These are phyloP conservation scores for Myathropa florea DNA, from an alignment of 2,888 invertebrate species.

Conservation along the genomic window DNA sequence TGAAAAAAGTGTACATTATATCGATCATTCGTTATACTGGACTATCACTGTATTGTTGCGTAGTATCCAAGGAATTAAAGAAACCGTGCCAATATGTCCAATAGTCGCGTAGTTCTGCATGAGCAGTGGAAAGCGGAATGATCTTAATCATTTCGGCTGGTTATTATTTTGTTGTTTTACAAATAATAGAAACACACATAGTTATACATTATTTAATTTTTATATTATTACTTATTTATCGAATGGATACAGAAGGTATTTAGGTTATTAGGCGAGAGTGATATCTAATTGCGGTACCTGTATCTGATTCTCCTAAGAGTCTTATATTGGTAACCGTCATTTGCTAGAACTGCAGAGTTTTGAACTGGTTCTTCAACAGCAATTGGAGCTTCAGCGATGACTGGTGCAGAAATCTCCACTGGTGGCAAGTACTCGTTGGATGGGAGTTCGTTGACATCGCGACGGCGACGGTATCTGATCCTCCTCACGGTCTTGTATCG, in stretches of 20 bases:
- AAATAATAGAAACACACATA: not conserved
- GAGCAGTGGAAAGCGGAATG: no score
- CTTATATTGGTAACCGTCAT: slow-evolving; percentile 66
- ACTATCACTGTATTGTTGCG: no score
- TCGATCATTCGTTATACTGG: no score
- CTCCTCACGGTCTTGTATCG: slow-evolving; percentile 47
- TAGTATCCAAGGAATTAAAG: no score
- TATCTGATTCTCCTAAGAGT: slow-evolving; percentile 50
- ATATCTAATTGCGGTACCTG: slow-evolving; percentile 54
- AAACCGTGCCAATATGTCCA: no score
- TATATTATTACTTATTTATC: not conserved
- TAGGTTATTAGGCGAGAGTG: not conserved
- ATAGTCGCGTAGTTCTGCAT: no score
- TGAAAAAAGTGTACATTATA: no score
- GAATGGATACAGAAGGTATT: not conserved
- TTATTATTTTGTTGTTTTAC: no score
- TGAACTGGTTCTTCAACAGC: slow-evolving; percentile 36
- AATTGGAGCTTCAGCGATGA: slow-evolving; percentile 17
- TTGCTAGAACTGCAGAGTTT: slow-evolving; percentile 42
- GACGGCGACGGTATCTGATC: slow-evolving; percentile 72
- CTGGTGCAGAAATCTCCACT: slow-evolving; percentile 15
- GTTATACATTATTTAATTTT: not conserved
- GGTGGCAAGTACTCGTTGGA: slow-evolving; percentile 74
- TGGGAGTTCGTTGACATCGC: slow-evolving; percentile 73
- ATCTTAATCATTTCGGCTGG: no score